Evolutionary conservation across 2,797 vertebrate species (phyloP), one percentile per base, ranked within the genome.

Genomic region (Lepus townsendii): DNA sequence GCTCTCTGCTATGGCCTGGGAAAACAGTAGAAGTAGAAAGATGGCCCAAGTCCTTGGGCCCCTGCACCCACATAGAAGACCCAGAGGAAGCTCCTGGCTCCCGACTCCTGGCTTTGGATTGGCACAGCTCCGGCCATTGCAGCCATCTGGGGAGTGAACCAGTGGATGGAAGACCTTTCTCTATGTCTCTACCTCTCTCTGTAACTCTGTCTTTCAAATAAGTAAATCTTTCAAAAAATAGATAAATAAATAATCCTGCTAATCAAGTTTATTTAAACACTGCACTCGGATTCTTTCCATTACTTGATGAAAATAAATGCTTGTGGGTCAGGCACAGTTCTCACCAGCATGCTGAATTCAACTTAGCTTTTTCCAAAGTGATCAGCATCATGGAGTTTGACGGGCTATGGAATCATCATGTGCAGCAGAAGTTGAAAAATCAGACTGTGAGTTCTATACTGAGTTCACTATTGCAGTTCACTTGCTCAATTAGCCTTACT

Each of bases 401-500:
- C 19, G 24, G 79, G 22, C 32, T 1, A 12, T n/a, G 60, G 38
- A 65, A 62, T 5, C 11, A 83, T n/a, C 63, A 26, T 6, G 60
- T 63, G 5, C 52, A 88, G 32, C 35, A 89, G 78, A 91, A 73
- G 27, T 38, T 68, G 82, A 93, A 94, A 95, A 90, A 77, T 35
- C 20, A 86, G n/a, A 50, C 54, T 47, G 5, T 66, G 65, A 85
- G 35, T 52, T 73, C 50, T 73, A 11, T 54, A 54, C 11, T 47
- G 38, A 91, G 63, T 54, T 62, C 86, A 20, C 13, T 68, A 54
- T 19, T 62, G 76, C 92, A 93, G 75, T 88, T 76, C 35, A 77
- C 76, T 76, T 76, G 50, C 10, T 22, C 71, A 78, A 80, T 83
- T 84, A 87, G 88, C 50, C 83, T 82, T 54, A 52, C 80, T 95